Evolutionary conservation across 92 coral and sea anemone genomes (phyloP), one percentile per base, ranked within the genome.

Genomic region (Plumapathes pennacea): DNA sequence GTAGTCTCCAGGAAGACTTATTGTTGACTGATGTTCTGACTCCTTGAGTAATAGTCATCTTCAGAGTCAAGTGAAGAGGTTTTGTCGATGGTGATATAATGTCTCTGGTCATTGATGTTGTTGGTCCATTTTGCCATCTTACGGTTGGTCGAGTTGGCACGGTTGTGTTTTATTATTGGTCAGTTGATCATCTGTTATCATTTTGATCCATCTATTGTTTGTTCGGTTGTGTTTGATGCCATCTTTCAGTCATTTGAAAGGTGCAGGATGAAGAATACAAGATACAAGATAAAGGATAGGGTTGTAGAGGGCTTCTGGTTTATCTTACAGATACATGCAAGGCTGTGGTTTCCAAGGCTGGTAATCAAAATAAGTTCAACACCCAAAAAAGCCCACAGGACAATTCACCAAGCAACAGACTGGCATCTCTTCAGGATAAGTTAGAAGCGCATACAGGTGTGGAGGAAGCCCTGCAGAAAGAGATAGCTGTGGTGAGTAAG

Each of bases 201-300:
- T n/a, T n/a, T n/a, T n/a, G n/a, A n/a, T n/a, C n/a, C n/a, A n/a
- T n/a, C n/a, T n/a, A n/a, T n/a, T n/a, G n/a, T n/a, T n/a, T n/a
- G n/a, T n/a, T n/a, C n/a, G n/a, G n/a, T n/a, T n/a, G n/a, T n/a
- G n/a, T n/a, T n/a, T n/a, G n/a, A n/a, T n/a, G n/a, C n/a, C n/a
- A 72, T 47, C 67, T 83, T 54, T 86, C 46, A 33, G 57, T 43
- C 38, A 51, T 83, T 38, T 89, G 83, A 28, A 43, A 55, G 7
- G 68, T 87, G 65, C 54, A 71, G 54, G 78, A 82, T 3, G 81
- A 83, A 42, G 90, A 86, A 10, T 87, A 41, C 39, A 80, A 83
- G 60, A 83, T 87, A 10, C 39, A 57, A 45, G 74, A 82, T 20
- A 45, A 38, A 30, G 31, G 37, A n/a, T 42, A 40, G 27, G 38